Evolutionary conservation across 1,140 invertebrate species (phyloP), one percentile per base, ranked within the genome.

Genomic region (Chymomyza costata): DNA sequence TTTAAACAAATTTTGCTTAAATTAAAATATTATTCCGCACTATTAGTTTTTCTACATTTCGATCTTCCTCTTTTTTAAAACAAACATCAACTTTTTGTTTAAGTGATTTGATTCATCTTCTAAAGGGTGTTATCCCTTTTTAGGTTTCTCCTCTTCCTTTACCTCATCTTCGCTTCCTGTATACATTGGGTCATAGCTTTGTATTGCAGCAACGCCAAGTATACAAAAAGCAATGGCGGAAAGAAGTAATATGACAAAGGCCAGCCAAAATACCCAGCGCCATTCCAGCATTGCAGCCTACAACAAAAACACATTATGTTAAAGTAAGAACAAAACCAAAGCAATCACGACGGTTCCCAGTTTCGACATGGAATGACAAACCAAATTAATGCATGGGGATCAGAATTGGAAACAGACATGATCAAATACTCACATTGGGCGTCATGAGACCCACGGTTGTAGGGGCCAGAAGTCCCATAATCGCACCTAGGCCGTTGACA

Each of bases 391-490:
- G 7, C 45, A 15, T 37, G n/a, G 1, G 45, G 45, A 8, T 3
- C 14, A 1, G 11, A 28, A 7, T 43, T 40, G 1, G n/a, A 30
- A n/a, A 15, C 6, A 16, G 8, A 2, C 31, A 21, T 37, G 14
- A 0, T 3, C 2, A 6, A 39, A 17, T 21, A 87, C 88, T 89
- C 87, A 92, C 91, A 73, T 93, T 87, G 53, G 89, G 89, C n/a
- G 92, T 93, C 45, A 96, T 86, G 1, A 90, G 85, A 32, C 93
- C 93, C 13, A 94, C 91, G 5, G 94, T 84, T 64, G 90, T 90
- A 0, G 94, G 94, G 2, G 90, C 90, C 1, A 94, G 73, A 25
- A 95, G 92, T 1, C 93, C 94, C 89, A 19, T 93, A 76, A 95
- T 74, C 0, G 93, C 91, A 0, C 93, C 93, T 31, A 93, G 87